Conservation (phyloP, 1,140 invertebrate species). For the Popillia japonica region DNA sequence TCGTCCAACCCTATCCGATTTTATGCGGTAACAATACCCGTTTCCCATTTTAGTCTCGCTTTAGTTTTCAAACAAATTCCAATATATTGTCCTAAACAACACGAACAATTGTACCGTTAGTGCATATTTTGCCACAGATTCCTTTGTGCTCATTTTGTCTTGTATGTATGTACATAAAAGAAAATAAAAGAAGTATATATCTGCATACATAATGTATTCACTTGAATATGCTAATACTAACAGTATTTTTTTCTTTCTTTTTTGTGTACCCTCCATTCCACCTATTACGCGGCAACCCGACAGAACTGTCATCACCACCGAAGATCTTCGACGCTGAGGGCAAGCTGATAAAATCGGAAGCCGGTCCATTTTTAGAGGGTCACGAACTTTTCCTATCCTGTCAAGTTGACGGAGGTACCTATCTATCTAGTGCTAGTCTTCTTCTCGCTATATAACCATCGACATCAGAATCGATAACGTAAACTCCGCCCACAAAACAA, state of each 20-base stretch:
- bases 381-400: constrained; percentile 81
- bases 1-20: too few relatives aligned
- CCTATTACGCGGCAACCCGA: constrained; percentile 47
- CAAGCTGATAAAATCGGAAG: constrained; percentile 74
- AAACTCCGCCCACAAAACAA: neutral
- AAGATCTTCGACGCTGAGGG: constrained; percentile 84
- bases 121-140: too few relatives aligned
- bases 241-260: neutral
- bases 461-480: neutral
- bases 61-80: too few relatives aligned
- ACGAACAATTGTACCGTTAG: too few relatives aligned
- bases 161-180: neutral
- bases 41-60: too few relatives aligned
- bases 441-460: neutral
- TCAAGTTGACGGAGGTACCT: constrained; percentile 83
- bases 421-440: constrained; percentile 32
- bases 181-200: neutral
- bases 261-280: neutral
- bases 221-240: constrained; percentile 36
- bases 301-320: constrained; percentile 80
- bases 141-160: neutral
- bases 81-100: too few relatives aligned
- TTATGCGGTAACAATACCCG: too few relatives aligned
- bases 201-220: neutral
- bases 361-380: constrained; percentile 85